phyloP scores from a whole-genome alignment of 2,797 vertebrate species.

The Coregonus ussuriensis region DNA sequence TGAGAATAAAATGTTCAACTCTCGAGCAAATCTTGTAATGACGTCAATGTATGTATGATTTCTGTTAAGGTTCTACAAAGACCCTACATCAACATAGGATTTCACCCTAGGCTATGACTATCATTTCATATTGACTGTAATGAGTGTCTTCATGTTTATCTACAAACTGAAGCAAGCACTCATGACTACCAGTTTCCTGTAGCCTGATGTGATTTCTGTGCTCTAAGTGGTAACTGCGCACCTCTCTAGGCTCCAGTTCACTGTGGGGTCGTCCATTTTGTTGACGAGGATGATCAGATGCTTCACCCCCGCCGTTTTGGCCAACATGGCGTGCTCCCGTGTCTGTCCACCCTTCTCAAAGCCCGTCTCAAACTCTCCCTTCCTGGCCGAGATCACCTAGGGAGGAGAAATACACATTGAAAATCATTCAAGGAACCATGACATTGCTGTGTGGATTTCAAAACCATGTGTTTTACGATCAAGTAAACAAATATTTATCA shows the following conservation, averaged over 20 bases:
- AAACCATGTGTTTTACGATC: neutral
- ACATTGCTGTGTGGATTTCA: neutral
- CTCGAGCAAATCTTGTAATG: neutral
- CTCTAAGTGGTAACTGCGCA: slow-evolving; percentile 47
- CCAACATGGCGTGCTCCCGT: slow-evolving; percentile 96
- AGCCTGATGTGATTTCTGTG: neutral
- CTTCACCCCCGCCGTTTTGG: slow-evolving; percentile 96
- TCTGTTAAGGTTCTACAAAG: neutral
- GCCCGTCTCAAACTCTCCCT: slow-evolving; percentile 98
- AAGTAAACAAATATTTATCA: neutral
- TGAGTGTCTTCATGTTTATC: neutral
- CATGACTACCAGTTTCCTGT: neutral
- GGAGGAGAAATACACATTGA: neutral
- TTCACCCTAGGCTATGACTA: neutral
- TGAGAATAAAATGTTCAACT: neutral
- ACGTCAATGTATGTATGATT: too few relatives aligned
- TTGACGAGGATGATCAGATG: slow-evolving; percentile 97
- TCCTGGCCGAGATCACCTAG: slow-evolving; percentile 96
- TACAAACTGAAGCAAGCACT: neutral
- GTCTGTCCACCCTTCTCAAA: slow-evolving; percentile 98
- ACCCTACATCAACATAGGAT: neutral
- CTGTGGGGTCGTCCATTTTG: slow-evolving; percentile 99
- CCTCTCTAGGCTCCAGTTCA: slow-evolving; percentile 98
- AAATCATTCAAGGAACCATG: neutral
- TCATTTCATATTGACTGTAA: neutral